phyloP scores from a whole-genome alignment of 2,113 vertebrate genomes.

The Thunnus maccoyii region DNA sequence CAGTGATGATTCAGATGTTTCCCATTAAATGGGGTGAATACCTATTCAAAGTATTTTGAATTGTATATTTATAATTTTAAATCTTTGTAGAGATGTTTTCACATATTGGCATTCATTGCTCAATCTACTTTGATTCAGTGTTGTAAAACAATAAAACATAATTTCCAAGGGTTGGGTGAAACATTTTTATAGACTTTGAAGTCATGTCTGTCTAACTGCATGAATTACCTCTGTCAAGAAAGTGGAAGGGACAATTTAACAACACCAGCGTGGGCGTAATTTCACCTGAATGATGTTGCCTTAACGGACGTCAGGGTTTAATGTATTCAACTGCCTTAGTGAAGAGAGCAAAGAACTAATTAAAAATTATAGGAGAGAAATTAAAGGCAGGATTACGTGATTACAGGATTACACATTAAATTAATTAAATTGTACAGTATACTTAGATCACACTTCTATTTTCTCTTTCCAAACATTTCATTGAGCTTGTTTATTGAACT shows the following conservation, averaged over 20 bases:
- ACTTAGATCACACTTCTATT: slow-evolving; percentile 37
- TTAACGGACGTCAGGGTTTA: slow-evolving; percentile 1
- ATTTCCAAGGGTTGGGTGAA: too few relatives aligned
- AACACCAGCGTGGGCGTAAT: slow-evolving; percentile 3
- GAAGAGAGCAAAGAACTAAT: slow-evolving; percentile 40
- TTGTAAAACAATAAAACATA: too few relatives aligned
- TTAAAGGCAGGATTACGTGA: slow-evolving; percentile 58
- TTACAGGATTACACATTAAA: slow-evolving; percentile 65
- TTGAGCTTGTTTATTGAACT: slow-evolving; percentile 21
- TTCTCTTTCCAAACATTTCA: slow-evolving; percentile 41
- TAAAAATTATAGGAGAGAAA: slow-evolving; percentile 56
- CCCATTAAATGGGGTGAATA: too few relatives aligned
- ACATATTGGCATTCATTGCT: too few relatives aligned
- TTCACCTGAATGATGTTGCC: slow-evolving; percentile 21
- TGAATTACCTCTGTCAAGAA: slow-evolving; percentile 6
- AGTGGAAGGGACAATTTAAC: slow-evolving; percentile 4
- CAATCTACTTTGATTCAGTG: not conserved
- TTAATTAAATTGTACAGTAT: slow-evolving; percentile 44
- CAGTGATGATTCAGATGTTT: too few relatives aligned
- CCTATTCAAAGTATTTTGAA: too few relatives aligned
- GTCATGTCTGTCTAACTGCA: not conserved
- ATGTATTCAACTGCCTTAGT: slow-evolving; percentile 27
- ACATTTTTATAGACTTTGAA: not conserved
- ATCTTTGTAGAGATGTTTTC: too few relatives aligned
- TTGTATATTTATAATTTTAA: too few relatives aligned